Evolutionary conservation across 2,797 vertebrate genomes (phyloP).

Genomic region (Aeoliscus strigatus): DNA sequence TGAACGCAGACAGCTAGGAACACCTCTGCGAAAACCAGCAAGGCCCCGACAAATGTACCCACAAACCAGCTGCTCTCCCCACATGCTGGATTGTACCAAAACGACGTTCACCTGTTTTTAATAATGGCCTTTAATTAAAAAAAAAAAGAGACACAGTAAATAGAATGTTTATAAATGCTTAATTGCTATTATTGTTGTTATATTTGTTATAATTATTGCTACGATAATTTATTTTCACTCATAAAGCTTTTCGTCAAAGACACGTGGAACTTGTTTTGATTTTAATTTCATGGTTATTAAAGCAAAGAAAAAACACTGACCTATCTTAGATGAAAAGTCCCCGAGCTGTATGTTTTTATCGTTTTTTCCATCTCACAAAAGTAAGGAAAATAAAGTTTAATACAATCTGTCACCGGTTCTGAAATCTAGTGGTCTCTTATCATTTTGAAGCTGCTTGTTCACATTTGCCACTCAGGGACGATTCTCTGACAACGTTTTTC

Average conservation of each 20-base stretch:
- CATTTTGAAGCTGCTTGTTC: slow-evolving; percentile 1
- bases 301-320: slow-evolving; percentile 76
- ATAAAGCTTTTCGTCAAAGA: slow-evolving; percentile 78
- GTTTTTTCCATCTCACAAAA: slow-evolving; percentile 80
- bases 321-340: slow-evolving; percentile 76
- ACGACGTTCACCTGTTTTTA: slow-evolving; percentile 71
- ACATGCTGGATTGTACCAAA: slow-evolving; percentile 76
- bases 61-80: slow-evolving; percentile 53
- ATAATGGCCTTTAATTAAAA: slow-evolving; percentile 74
- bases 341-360: slow-evolving; percentile 80
- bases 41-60: slow-evolving; percentile 37
- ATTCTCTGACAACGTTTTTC: neutral
- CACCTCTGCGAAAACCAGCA: slow-evolving; percentile 22
- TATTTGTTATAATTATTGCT: slow-evolving; percentile 83
- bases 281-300: slow-evolving; percentile 78
- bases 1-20: slow-evolving; percentile 10
- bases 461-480: too few relatives aligned
- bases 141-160: slow-evolving; percentile 71
- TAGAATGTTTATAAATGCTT: slow-evolving; percentile 81
- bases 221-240: slow-evolving; percentile 85
- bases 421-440: slow-evolving; percentile 17
- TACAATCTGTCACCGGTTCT: slow-evolving; percentile 45
- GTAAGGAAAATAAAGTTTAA: slow-evolving; percentile 81
- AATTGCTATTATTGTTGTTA: slow-evolving; percentile 81
- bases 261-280: slow-evolving; percentile 73